Evolutionary conservation across 2,113 vertebrate genomes (phyloP), one percentile per base, ranked within the genome.

Genomic region (Tilapia sparmanii): DNA sequence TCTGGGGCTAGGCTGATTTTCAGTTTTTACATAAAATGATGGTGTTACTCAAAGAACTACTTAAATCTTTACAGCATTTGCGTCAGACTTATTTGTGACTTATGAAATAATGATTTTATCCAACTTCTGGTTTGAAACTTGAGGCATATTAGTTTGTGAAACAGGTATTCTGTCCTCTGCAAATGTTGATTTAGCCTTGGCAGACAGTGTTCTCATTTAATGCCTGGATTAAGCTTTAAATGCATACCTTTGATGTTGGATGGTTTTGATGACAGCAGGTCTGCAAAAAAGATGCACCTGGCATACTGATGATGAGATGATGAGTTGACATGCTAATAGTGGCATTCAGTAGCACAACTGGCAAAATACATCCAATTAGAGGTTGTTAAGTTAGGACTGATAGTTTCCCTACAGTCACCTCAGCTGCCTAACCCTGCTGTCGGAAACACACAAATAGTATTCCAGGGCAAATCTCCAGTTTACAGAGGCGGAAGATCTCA

Each of bases 1-100:
- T 42, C 22, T 1, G 68, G 0, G 5, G n/a, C 13, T 73, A 26
- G 5, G 22, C 2, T 0, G 2, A 42, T 73, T 45, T 73, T 73
- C 68, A 45, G 38, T 24, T 73, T 45, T 73, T 45, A 73, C 1
- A 45, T 10, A 10, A 76, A 47, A 47, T 19, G 40, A 47, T 0
- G 15, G 6, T 29, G 45, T 47, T 47, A 29, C 24, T 45, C 0
- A 45, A 42, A 26, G 38, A 15, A 13, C 35, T 38, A 26, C 40
- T 73, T 26, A 10, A 76, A 29, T 40, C 10, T 76, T 0, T 38
- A 22, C n/a, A 45, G n/a, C 66, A 73, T 45, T 18, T 47, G 24
- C 22, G 0, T 73, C 22, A 45, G 38, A 15, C 22, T 26, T 45
- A 16, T 26, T 45, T 18, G 68, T 47, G 5, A 10, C 71, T 76